These are phyloP conservation scores for Polyploca ridens DNA, from an alignment of 2,888 invertebrate genomes.

Conservation along the genomic window DNA sequence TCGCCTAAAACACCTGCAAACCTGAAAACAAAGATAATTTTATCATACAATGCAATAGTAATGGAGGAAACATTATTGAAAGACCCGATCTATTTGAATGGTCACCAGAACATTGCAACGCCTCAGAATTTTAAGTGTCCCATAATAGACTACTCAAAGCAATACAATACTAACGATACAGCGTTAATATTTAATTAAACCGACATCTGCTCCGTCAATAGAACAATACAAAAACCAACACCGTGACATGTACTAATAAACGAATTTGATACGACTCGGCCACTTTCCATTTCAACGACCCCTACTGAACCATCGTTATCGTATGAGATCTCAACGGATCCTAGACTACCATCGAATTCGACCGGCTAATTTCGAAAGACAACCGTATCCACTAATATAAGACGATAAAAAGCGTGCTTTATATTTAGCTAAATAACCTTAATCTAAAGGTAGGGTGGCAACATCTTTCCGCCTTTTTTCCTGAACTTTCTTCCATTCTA, in stretches of 20 bases:
- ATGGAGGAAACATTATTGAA: not conserved
- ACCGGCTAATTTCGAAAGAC: constrained; percentile 73
- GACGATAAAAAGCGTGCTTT: constrained; percentile 68
- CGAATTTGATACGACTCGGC: constrained; percentile 28
- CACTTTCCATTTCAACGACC: constrained; percentile 37
- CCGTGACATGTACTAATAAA: constrained; percentile 57
- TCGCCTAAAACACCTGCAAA: not conserved
- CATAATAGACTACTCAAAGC: not conserved
- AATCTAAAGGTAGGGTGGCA: constrained; percentile 75
- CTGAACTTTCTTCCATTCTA: constrained; percentile 8
- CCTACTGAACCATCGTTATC: constrained; percentile 16
- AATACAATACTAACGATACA: constrained; percentile 7
- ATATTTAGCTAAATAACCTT: constrained; percentile 76
- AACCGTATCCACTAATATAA: constrained; percentile 80
- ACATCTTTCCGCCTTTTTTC: constrained; percentile 66
- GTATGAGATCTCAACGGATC: constrained; percentile 63
- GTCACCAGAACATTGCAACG: not conserved
- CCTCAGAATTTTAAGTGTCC: constrained; percentile 6
- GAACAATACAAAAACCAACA: constrained; percentile 39
- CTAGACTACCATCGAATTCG: constrained; percentile 53
- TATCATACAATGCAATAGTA: not conserved
- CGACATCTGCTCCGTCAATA: constrained; percentile 25
- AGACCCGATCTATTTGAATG: not conserved
- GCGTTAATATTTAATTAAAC: constrained; percentile 19
- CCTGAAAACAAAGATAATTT: not conserved